Base-by-base conservation (phyloP, 2,113 vertebrate genomes). In the Zapus hudsonius region DNA sequence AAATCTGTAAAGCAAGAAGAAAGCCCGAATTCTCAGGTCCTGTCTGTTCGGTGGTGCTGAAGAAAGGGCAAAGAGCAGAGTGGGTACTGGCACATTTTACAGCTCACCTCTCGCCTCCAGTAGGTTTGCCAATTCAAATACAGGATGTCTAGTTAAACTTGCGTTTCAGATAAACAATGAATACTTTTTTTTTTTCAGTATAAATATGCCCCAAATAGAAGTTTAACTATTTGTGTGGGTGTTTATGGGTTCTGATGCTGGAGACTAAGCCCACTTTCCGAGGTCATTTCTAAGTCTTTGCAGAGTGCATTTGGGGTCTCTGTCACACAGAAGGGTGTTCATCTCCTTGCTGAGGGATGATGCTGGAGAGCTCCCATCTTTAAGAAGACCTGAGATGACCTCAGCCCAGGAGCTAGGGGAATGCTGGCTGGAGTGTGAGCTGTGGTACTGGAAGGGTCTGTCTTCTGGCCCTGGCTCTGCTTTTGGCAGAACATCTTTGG, bases 91-190 rank as follows among this genome's bases (percentile, higher is more conserved):
- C 80, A 84, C 22, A n/a, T 63, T 36, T 36, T 63, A 13, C 47
- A 42, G 63, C 78, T 83, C 44, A 70, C 61, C 61, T 84, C 64
- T 90, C 52, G 63, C 84, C 47, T 47, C 42, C 29, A 57, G 5
- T 4, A 84, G 63, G 67, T 70, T 92, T 94, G 76, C 95, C 94
- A 95, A 92, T 82, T 89, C 59, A 95, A 95, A 89, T 59, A 61
- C 23, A 75, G 70, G 66, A 61, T 87, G 55, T n/a, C 42, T 73
- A 94, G 64, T 76, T 79, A 78, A 87, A 86, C 78, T 25, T 89
- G 64, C 81, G 67, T 95, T 93, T 94, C 57, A 74, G 80, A 90
- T 93, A 89, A 93, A 94, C 72, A 84, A 72, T 5, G 23, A 91
- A 75, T 64, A 74, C 29, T 92, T 89, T 87, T 87, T 85, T 5